Evolutionary conservation across 2,888 invertebrate genomes (phyloP).

Genomic region (Fragum sueziense): DNA sequence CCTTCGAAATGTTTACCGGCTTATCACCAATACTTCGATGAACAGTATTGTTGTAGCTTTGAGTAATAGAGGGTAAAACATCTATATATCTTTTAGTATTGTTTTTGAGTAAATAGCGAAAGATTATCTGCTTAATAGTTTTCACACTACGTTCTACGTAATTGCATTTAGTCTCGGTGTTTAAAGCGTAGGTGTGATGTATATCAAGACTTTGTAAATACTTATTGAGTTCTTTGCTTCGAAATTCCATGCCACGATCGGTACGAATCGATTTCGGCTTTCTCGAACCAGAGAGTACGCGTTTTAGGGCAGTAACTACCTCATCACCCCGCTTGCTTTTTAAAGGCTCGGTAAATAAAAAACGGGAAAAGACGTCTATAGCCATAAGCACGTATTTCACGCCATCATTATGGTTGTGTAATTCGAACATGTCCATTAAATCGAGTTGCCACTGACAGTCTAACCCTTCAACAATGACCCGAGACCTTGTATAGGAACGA

Average conservation of each 20-base stretch:
- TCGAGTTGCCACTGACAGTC: too few relatives aligned
- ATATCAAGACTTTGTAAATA: neutral
- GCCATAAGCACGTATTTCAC: conserved; percentile 13
- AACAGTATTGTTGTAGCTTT: conserved; percentile 26
- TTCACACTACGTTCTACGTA: too few relatives aligned
- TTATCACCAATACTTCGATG: conserved; percentile 19
- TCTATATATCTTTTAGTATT: conserved; percentile 12
- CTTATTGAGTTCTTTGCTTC: conserved; percentile 3
- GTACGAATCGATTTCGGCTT: conserved; percentile 13
- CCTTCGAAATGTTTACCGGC: neutral
- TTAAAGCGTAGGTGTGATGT: conserved; percentile 3
- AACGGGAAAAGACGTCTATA: conserved; percentile 30
- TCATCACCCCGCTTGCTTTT: too few relatives aligned
- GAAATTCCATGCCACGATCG: conserved; percentile 27
- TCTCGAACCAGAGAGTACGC: neutral
- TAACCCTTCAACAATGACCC: too few relatives aligned
- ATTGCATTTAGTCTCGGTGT: too few relatives aligned
- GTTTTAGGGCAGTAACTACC: neutral
- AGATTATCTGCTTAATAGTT: neutral
- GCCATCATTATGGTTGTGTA: conserved; percentile 27
- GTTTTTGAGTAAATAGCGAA: neutral
- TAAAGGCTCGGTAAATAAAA: neutral
- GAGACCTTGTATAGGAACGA: too few relatives aligned
- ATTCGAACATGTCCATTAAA: too few relatives aligned
- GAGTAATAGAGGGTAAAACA: neutral